Percentiles rank a stretch among this genome's conserved stretches.
phyloP scores from a whole-genome alignment of 1,140 invertebrate genomes.

The Atopsyche davidsoni region DNA sequence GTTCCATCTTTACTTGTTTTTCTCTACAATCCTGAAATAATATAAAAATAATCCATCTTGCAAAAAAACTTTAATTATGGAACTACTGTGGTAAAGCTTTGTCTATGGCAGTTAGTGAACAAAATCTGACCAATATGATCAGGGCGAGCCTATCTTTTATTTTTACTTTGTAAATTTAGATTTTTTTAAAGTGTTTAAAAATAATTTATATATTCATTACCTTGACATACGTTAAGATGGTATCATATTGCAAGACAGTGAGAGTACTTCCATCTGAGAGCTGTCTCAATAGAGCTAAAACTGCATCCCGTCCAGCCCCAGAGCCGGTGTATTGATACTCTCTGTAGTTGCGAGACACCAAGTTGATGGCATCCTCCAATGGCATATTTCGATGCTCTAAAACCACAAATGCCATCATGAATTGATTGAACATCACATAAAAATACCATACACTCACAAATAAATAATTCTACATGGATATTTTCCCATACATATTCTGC shows the following conservation, averaged over 20 bases:
- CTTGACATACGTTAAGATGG: constrained; percentile 70
- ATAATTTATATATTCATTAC: constrained; percentile 24
- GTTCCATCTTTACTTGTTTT: constrained; percentile 63
- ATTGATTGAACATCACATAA: no score
- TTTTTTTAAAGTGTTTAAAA: no score
- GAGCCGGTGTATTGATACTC: constrained; percentile 58
- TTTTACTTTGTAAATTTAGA: no score
- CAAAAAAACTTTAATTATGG: not conserved
- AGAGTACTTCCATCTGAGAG: constrained; percentile 74
- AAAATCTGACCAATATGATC: no score
- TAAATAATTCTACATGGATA: no score
- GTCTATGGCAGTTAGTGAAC: no score
- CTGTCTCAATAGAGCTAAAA: constrained; percentile 71
- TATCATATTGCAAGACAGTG: constrained; percentile 74
- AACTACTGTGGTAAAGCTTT: no score
- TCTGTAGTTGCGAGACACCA: constrained; percentile 74
- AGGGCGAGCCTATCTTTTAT: no score
- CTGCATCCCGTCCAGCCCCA: constrained; percentile 49
- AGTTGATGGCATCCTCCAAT: constrained; percentile 77
- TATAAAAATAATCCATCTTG: not conserved
- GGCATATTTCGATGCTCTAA: constrained; percentile 92
- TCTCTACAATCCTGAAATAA: constrained; percentile 58
- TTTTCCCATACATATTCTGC: no score
- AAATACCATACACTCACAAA: constrained; percentile 9
- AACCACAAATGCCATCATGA: not conserved